Evolutionary conservation across 2,797 vertebrate genomes (phyloP).

Genomic region (Acanthurus leucopareius): DNA sequence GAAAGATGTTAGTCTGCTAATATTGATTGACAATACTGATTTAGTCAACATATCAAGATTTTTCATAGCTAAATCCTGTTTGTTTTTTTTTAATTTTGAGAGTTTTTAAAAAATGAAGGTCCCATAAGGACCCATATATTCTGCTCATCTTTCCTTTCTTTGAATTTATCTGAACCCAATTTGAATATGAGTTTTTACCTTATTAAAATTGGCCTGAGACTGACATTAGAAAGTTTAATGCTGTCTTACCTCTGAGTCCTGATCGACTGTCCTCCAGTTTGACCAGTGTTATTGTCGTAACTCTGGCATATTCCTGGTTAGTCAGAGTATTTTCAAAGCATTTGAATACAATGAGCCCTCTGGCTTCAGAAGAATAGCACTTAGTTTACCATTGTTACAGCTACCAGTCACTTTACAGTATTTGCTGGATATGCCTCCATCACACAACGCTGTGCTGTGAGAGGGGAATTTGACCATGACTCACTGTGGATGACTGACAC

Average conservation of each 20-base stretch:
- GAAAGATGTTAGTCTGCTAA: neutral
- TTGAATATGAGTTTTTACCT: neutral
- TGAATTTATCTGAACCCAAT: neutral
- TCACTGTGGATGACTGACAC: constrained; percentile 33
- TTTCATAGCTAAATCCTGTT: neutral
- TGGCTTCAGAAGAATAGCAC: constrained; percentile 56
- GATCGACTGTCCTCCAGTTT: constrained; percentile 49
- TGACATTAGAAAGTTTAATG: constrained; percentile 38
- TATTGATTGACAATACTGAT: neutral
- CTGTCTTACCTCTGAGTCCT: constrained; percentile 66
- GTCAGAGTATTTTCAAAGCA: constrained; percentile 70
- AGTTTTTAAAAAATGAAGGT: neutral
- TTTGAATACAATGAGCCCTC: constrained; percentile 66
- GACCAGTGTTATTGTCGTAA: constrained; percentile 20
- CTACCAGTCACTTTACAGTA: constrained; percentile 52
- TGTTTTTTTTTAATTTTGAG: neutral
- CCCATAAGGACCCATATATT: neutral
- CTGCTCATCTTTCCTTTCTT: neutral
- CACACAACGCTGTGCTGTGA: constrained; percentile 39
- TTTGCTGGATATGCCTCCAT: constrained; percentile 65
- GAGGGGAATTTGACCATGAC: constrained; percentile 36
- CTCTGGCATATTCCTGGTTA: constrained; percentile 64
- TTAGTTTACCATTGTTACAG: constrained; percentile 57
- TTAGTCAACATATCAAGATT: neutral
- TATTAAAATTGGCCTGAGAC: neutral